Percentiles rank a stretch among this genome's conserved stretches.
phyloP scores from a whole-genome alignment of 92 coral and sea anemone genomes.

The Meandrina meandrites region DNA sequence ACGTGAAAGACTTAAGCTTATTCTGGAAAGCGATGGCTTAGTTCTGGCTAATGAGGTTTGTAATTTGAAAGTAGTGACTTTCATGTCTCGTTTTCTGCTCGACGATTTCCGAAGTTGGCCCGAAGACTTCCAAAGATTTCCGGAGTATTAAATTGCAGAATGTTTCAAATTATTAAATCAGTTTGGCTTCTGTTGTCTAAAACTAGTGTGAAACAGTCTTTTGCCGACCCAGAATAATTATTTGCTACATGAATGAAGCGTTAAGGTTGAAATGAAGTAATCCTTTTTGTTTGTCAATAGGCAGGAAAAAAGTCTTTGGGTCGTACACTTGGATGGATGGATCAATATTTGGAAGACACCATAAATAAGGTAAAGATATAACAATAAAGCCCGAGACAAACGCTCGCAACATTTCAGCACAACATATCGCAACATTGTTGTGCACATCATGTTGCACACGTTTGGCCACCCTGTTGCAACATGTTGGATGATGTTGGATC shows the following conservation, averaged over 20 bases:
- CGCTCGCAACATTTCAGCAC: no score
- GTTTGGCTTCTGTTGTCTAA: not conserved
- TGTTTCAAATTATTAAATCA: not conserved
- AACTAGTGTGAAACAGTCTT: no score
- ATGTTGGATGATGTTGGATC: no score
- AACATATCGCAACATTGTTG: no score
- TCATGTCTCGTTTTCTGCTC: not conserved
- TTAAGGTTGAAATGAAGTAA: not conserved
- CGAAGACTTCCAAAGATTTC: no score
- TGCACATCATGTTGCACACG: no score
- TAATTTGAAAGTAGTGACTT: not conserved
- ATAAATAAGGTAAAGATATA: constrained; percentile 49
- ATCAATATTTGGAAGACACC: constrained; percentile 68
- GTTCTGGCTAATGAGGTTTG: constrained; percentile 46
- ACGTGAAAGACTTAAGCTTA: constrained; percentile 8
- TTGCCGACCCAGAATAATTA: not conserved
- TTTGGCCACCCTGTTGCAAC: no score
- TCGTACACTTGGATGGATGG: constrained; percentile 76
- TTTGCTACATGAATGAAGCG: not conserved
- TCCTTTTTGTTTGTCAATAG: constrained; percentile 30
- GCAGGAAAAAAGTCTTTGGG: constrained; percentile 51
- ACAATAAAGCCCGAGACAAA: not conserved
- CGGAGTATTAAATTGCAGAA: not conserved
- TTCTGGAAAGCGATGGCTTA: constrained; percentile 43
- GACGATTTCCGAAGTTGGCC: no score